These are phyloP conservation scores for Helicoverpa armigera DNA, from an alignment of 1,140 invertebrate genomes.

Conservation along the genomic window DNA sequence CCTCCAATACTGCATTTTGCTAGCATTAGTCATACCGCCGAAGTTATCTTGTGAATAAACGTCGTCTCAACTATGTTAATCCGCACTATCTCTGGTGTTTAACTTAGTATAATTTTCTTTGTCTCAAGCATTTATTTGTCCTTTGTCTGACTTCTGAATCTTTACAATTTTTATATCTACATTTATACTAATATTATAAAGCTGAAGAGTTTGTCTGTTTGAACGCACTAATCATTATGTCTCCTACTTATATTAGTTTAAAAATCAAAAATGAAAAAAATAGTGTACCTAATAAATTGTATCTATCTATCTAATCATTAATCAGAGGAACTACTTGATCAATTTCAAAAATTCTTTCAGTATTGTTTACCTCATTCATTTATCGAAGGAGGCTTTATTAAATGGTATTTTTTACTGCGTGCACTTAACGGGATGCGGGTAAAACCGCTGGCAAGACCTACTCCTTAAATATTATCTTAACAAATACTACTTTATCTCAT, in stretches of 20 bases:
- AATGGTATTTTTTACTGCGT: no score
- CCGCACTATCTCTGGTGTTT: conserved; percentile 19
- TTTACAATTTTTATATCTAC: not conserved
- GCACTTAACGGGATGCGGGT: no score
- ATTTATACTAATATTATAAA: no score
- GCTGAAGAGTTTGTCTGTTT: no score
- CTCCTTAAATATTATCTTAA: not conserved
- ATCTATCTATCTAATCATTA: no score
- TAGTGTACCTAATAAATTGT: no score
- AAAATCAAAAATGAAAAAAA: no score
- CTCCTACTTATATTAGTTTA: no score
- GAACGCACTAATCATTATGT: not conserved
- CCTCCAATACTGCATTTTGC: not conserved
- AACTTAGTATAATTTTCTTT: conserved; percentile 25
- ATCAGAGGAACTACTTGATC: not conserved
- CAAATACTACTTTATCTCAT: not conserved
- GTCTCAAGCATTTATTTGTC: not conserved
- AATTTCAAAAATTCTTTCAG: no score
- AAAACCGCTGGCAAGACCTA: no score
- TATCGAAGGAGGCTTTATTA: no score
- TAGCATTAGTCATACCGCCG: conserved; percentile 5
- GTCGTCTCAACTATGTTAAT: conserved; percentile 21
- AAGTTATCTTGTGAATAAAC: conserved; percentile 13
- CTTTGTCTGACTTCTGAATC: conserved; percentile 3
- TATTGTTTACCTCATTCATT: no score